Evolutionary conservation across 2,113 vertebrate genomes (phyloP), one percentile per base, ranked within the genome.

Genomic region (Dromaius novaehollandiae): DNA sequence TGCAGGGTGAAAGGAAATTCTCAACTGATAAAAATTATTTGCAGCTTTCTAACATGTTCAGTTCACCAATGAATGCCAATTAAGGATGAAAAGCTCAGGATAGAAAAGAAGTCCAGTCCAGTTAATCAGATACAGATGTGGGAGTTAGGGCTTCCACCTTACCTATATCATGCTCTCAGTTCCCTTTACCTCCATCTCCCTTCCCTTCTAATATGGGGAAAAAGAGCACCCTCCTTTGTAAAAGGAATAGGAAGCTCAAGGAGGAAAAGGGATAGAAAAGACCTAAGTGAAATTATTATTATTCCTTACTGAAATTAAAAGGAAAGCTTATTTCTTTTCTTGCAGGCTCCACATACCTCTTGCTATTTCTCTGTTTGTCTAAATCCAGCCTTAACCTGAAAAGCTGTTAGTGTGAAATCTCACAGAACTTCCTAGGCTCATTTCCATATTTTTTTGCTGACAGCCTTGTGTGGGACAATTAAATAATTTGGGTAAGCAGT

Each of bases 401-500:
- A 12, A 74, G 18, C 44, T 82, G 16, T 89, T 94, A 88, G 40
- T 82, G 51, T 80, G 69, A 93, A 89, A 96, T 96, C 55, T 97
- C 82, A 81, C 51, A 85, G 77, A 94, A 88, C 24, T 91, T 94
- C 74, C 50, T 87, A 80, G 36, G 66, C 46, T 94, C 36, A 95
- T 95, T 95, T 94, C 48, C 78, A n/a, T 89, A 55, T 93, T 68
- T 90, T 91, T 86, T 88, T 83, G 36, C 85, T 96, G 87, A 91
- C 86, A 95, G 84, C 78, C 61, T 88, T 92, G 60, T 13, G 4
- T 65, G 79, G 76, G 90, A 97, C 90, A 95, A 96, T 97, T 96
- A 97, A 97, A 97, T 95, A 96, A 97, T 97, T 95, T 98, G 74
- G 68, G 46, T 50, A 97, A 96, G 92, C 96, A 97, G 75, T 97